Base-by-base conservation (phyloP, 2,113 vertebrate genomes). In the Lophura nycthemera region DNA sequence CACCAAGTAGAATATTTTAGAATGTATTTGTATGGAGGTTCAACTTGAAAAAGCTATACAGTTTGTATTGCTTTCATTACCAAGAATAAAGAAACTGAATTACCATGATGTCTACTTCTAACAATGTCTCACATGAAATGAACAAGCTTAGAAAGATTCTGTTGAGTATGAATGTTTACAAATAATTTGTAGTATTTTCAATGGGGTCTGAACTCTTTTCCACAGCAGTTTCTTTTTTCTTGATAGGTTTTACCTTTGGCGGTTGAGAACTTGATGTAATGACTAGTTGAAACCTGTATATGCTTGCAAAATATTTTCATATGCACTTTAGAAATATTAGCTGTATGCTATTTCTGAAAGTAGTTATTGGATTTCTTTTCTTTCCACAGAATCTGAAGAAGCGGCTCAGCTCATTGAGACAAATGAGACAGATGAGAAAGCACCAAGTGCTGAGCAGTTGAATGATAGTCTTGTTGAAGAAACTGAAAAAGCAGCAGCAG, bases 361-460 rank as follows among this genome's bases (percentile, higher is more conserved):
- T 94, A 10, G 43, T 84, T 54, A 77, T 83, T 70, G 87, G 3
- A 11, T 84, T 94, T 94, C 29, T 95, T 84, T 93, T 94, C 27
- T 95, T 83, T 92, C 91, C 88, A 72, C 90, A 98, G 98, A 97
- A 77, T 76, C 93, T 93, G 91, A 96, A 95, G 97, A 97, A 66
- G 95, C 8, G 18, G 25, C 94, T 67, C 92, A 91, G 52, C 59
- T 61, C 10, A 6, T 30, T 88, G 94, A 90, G 77, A 65, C 92
- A 88, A 96, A 94, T 27, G 92, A 93, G 83, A 92, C 36, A 64
- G 88, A 95, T 52, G 93, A 96, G n/a, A 92, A 95, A 89, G 36
- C 90, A 59, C 45, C 79, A 78, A 88, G 48, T 86, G 50, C 61
- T 74, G 97, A 97, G 69, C 96, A 97, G 75, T 74, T 91, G 82